Evolutionary conservation across 2,888 invertebrate species (phyloP).

Genomic region (Rotaria macrura): DNA sequence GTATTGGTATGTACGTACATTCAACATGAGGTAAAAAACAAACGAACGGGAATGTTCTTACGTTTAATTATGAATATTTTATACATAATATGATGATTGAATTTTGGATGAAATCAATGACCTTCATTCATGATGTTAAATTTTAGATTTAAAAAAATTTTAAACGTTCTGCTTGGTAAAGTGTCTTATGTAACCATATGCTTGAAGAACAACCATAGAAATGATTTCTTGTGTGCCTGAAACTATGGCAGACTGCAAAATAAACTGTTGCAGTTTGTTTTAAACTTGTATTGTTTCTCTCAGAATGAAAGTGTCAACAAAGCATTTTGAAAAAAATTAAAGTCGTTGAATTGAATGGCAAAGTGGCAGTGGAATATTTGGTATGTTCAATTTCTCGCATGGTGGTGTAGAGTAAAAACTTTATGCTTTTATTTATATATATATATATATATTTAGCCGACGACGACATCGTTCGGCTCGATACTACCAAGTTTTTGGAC

Average conservation of each 20-base stretch:
- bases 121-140: too few species aligned
- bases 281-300: not conserved
- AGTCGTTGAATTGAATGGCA: not conserved
- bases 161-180: too few species aligned
- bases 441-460: not conserved
- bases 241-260: not conserved
- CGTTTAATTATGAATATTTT: not conserved
- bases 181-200: too few species aligned
- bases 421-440: not conserved
- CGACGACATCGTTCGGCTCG: not conserved
- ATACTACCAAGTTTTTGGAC: not conserved
- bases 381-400: not conserved
- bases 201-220: too few species aligned
- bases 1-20: not conserved
- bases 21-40: not conserved
- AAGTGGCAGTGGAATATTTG: not conserved
- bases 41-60: not conserved
- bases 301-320: not conserved
- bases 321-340: not conserved
- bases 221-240: too few species aligned
- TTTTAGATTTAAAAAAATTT: too few species aligned
- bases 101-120: too few species aligned
- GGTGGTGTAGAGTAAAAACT: not conserved
- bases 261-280: not conserved
- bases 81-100: too few species aligned